Conservation (phyloP, 2,888 invertebrate species). For the Torymus aiolomorphi region DNA sequence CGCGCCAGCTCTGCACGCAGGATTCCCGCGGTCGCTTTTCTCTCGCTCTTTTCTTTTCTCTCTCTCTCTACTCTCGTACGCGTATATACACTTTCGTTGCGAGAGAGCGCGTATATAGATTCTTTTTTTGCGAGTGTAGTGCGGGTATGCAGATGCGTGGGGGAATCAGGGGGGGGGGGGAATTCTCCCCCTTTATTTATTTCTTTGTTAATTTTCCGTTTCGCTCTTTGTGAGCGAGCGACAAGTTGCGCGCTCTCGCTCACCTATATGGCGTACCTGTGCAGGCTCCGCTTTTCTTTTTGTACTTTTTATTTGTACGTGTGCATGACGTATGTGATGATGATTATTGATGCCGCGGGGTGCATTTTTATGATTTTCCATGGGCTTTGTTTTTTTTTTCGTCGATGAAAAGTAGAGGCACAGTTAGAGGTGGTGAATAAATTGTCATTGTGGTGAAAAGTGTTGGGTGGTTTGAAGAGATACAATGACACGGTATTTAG, state of each 20-base stretch:
- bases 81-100: constrained; percentile 12
- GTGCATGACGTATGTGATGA: too few relatives aligned
- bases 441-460: too few relatives aligned
- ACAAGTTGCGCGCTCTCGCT: neutral
- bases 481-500: too few relatives aligned
- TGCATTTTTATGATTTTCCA: too few relatives aligned
- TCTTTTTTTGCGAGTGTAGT: neutral
- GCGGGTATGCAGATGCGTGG: neutral
- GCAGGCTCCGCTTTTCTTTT: too few relatives aligned
- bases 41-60: neutral
- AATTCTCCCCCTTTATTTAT: constrained; percentile 19
- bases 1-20: neutral
- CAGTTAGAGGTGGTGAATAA: too few relatives aligned
- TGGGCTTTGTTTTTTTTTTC: too few relatives aligned
- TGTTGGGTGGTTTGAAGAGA: too few relatives aligned
- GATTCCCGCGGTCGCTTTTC: constrained; percentile 50
- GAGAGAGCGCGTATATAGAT: neutral
- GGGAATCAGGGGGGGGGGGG: neutral
- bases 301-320: too few relatives aligned
- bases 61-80: neutral
- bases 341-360: constrained; percentile 17
- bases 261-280: too few relatives aligned
- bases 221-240: neutral
- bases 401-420: too few relatives aligned
- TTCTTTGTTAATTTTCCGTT: constrained; percentile 37